Percentiles rank a stretch among this genome's conserved stretches.
Evolutionary conservation across 2,797 vertebrate genomes (phyloP).

Genomic region (Synanceia verrucosa): DNA sequence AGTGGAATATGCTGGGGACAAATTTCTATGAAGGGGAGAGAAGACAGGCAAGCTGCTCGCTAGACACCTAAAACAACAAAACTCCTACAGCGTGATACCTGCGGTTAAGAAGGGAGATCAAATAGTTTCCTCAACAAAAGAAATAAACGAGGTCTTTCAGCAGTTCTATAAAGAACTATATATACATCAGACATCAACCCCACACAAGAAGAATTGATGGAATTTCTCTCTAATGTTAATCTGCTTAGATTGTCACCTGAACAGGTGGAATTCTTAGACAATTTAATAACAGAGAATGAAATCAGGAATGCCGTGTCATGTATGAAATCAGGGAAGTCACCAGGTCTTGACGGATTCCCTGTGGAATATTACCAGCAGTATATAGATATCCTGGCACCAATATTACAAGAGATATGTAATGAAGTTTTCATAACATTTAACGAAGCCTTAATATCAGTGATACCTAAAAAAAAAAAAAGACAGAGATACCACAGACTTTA

Average conservation of each 20-base stretch:
- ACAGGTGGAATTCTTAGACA: background rate
- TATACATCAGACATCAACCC: background rate
- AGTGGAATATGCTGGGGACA: background rate
- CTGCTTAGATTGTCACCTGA: background rate
- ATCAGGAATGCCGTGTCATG: background rate
- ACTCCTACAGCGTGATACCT: background rate
- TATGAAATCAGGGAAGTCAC: background rate
- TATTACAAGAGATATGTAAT: background rate
- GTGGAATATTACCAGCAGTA: background rate
- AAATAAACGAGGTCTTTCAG: background rate
- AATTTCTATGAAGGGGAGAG: background rate
- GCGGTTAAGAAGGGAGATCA: background rate
- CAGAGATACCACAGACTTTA: background rate
- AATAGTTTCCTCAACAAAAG: background rate
- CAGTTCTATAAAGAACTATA: background rate
- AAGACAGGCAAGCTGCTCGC: background rate
- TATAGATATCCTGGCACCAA: background rate
- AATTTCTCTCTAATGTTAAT: background rate
- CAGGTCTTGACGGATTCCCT: background rate
- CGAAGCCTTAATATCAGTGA: background rate
- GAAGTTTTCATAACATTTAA: background rate
- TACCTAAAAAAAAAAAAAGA: background rate
- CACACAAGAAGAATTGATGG: background rate
- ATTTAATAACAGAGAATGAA: background rate
- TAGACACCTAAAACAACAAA: background rate